Percentiles rank a stretch among this genome's conserved stretches.
Evolutionary conservation across 1,140 invertebrate genomes (phyloP).

Genomic region (Akabosia matsudoensis): DNA sequence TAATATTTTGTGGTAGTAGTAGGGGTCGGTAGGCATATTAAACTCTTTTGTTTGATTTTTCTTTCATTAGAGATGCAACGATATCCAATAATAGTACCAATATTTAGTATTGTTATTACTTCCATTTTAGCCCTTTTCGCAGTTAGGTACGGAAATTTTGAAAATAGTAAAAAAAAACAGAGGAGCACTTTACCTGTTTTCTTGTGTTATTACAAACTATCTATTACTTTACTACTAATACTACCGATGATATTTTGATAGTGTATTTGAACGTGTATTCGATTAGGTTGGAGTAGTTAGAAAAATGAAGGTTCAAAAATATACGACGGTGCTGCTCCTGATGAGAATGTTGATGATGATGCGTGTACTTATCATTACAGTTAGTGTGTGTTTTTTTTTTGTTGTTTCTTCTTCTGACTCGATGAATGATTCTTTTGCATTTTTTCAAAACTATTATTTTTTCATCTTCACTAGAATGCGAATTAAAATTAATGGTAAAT

Average conservation of each 20-base stretch:
- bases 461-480: not conserved
- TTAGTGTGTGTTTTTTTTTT: not conserved
- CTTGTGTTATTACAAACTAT: not conserved
- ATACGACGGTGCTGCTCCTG: not conserved
- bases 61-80: not conserved
- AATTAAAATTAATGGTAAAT: constrained; percentile 16
- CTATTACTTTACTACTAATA: not conserved
- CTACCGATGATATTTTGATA: no score
- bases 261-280: no score
- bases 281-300: not conserved
- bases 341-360: not conserved
- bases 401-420: not conserved
- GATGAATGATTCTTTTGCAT: not conserved
- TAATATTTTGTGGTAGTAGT: no score
- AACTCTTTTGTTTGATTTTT: not conserved
- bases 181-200: not conserved
- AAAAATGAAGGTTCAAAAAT: not conserved
- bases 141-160: not conserved
- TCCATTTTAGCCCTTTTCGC: not conserved
- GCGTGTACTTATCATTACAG: not conserved
- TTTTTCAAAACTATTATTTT: not conserved
- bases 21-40: not conserved
- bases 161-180: no score
- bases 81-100: not conserved
- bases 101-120: not conserved